Conservation (phyloP, 2,797 vertebrate species). For the Acanthurus lineatus region DNA sequence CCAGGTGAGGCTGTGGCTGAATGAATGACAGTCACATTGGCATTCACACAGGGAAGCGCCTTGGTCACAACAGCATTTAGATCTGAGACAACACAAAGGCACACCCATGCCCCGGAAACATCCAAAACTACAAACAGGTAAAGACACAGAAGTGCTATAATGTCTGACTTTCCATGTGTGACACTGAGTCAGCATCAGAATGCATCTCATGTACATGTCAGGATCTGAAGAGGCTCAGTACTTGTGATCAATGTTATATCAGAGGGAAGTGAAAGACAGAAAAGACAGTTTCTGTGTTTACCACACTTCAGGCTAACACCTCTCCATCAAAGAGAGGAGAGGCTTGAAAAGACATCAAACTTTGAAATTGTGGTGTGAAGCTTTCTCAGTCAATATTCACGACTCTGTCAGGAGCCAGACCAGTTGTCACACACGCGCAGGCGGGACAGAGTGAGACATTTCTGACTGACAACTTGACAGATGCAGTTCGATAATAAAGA, state of each 20-base stretch:
- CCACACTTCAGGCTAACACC: conserved; percentile 47
- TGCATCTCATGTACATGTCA: conserved; percentile 48
- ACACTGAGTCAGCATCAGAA: conserved; percentile 34
- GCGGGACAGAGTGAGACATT: conserved; percentile 48
- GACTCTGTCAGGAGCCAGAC: conserved; percentile 49
- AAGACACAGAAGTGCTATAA: conserved; percentile 38
- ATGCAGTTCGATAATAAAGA: conserved; percentile 45
- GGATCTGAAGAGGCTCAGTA: conserved; percentile 39
- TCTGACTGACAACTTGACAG: conserved; percentile 63
- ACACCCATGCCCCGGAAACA: conserved; percentile 68
- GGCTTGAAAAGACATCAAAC: conserved; percentile 52
- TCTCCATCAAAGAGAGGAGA: conserved; percentile 45
- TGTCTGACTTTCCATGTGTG: conserved; percentile 51
- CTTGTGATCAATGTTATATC: conserved; percentile 51
- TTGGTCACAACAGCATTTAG: conserved; percentile 59
- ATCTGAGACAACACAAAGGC: conserved; percentile 70
- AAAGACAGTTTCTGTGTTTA: conserved; percentile 47
- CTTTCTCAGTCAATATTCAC: conserved; percentile 58
- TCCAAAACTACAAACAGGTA: conserved; percentile 46
- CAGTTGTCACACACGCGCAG: conserved; percentile 43
- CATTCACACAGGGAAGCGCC: conserved; percentile 68
- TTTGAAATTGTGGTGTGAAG: conserved; percentile 47
- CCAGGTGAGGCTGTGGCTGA: conserved; percentile 71
- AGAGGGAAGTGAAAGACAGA: conserved; percentile 42
- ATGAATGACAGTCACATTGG: conserved; percentile 84